Base-by-base conservation (phyloP, 2,113 vertebrate genomes). In the Micronycteris hirsuta region DNA sequence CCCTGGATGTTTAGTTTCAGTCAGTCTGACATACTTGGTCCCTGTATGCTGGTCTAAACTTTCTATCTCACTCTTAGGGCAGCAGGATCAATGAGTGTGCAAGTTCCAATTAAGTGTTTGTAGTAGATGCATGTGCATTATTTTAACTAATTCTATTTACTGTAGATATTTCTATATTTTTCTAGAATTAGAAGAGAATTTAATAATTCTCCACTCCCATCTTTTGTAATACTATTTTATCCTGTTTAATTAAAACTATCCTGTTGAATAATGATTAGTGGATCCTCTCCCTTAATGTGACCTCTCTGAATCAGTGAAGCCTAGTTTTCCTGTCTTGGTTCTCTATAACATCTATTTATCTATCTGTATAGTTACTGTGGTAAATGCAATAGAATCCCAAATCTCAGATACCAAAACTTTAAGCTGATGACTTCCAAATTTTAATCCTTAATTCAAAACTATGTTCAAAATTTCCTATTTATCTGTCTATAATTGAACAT, bases 91-190 rank as follows among this genome's bases (percentile, higher is more conserved):
- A 91, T 91, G 33, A 85, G 4, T 5, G 56, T 47, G 31, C 22
- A 86, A 71, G 31, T 89, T 82, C 10, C 20, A 81, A 76, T 41
- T 78, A 76, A n/a, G 6, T 68, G n/a, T 78, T 68, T 77, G 22
- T 22, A 47, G 52, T 41, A 74, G 41, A 67, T 33, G 3, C 5
- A 90, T 13, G 54, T 31, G 28, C 2, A 87, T 47, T 91, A 77
- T 91, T 87, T 93, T 95, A 88, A 95, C 36, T 74, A 26, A 81
- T 84, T 90, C 31, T 78, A 15, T 36, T 77, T 82, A 24, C 7
- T 91, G 13, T 26, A 61, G n/a, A 54, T 7, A 74, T 61, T 91
- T 43, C 52, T 63, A 38, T 3, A 52, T 82, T 26, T 91, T 89
- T 80, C 67, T 80, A 92, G 31, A 54, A 85, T 88, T 78, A 49